These are phyloP conservation scores for Troglohyphantes excavatus DNA, from an alignment of 2,888 invertebrate genomes.

Conservation along the genomic window DNA sequence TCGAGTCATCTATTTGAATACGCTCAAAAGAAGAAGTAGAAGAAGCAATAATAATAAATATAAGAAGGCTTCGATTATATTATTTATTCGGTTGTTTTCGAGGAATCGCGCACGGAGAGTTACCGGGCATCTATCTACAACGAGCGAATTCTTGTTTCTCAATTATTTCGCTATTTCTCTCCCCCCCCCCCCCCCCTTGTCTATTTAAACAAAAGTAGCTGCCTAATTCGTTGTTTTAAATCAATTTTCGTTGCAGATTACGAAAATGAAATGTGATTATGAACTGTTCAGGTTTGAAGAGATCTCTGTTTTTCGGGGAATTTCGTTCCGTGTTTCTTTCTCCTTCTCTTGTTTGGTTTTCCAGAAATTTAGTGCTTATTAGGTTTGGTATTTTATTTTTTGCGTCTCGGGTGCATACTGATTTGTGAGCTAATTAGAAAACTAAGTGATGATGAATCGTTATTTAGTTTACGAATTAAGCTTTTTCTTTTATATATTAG, in stretches of 20 bases:
- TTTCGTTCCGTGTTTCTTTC: conserved; percentile 11
- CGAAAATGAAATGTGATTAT: conserved; percentile 47
- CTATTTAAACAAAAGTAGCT: conserved; percentile 18
- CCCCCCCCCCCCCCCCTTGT: not conserved
- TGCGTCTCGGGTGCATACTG: not conserved
- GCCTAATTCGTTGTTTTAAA: conserved; percentile 53
- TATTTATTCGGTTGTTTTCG: conserved; percentile 60
- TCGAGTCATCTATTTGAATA: conserved; percentile 62
- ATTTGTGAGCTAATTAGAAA: conserved; percentile 7
- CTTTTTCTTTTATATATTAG: not conserved
- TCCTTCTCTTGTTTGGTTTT: conserved; percentile 8
- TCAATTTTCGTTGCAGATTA: conserved; percentile 50
- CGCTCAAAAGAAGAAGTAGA: not conserved
- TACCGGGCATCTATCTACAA: conserved; percentile 44
- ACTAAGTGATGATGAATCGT: not conserved
- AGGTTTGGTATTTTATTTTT: conserved; percentile 15
- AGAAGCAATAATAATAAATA: conserved; percentile 27
- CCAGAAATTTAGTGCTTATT: conserved; percentile 1
- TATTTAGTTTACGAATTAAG: conserved; percentile 32
- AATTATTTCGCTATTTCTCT: conserved; percentile 56
- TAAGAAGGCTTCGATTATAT: conserved; percentile 36
- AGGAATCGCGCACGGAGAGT: conserved; percentile 7
- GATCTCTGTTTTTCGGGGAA: not conserved
- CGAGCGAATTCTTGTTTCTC: conserved; percentile 61
- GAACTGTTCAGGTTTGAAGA: conserved; percentile 28